A percentile compares a stretch with the other conserved stretches of the same genome.
These are phyloP conservation scores for Temnothorax nylanderi DNA, from an alignment of 1,140 invertebrate species.

Conservation along the genomic window DNA sequence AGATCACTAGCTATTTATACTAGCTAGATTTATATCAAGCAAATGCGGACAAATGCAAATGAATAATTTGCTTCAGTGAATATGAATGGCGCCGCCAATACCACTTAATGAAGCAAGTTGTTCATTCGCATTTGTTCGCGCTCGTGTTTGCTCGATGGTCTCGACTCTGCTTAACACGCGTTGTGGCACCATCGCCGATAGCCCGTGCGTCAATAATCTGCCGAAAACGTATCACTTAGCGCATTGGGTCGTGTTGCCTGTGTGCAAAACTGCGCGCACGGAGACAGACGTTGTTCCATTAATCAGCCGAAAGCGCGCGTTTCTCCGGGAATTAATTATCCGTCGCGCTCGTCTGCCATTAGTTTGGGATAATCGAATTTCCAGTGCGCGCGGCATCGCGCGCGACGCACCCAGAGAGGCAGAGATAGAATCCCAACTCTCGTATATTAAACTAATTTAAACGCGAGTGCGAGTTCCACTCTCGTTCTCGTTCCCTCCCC, in stretches of 20 bases:
- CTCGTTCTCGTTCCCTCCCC: not conserved
- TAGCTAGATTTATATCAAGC: not conserved
- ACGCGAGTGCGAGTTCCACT: slow-evolving; percentile 15
- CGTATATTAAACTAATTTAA: slow-evolving; percentile 60
- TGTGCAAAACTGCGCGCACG: not conserved
- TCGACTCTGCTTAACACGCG: not conserved
- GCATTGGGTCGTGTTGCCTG: not conserved
- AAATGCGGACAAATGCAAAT: not conserved
- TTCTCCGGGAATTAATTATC: slow-evolving; percentile 52
- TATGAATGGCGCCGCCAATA: not conserved
- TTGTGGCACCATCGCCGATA: not conserved
- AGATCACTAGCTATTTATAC: not conserved
- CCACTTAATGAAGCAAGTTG: not conserved
- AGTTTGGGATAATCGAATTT: slow-evolving; percentile 58
- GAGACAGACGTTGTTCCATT: slow-evolving; percentile 40
- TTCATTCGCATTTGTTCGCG: not conserved
- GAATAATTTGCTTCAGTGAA: not conserved
- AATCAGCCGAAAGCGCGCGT: slow-evolving; percentile 33
- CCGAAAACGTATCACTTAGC: slow-evolving; percentile 16
- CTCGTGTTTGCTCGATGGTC: not conserved
- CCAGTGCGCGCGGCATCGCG: not conserved
- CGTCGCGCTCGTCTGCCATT: slow-evolving; percentile 39
- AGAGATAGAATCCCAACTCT: not conserved
- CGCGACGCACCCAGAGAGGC: not conserved
- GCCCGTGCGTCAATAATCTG: slow-evolving; percentile 15